phyloP scores from a whole-genome alignment of 2,797 vertebrate genomes.

The Malurus leucopterus region DNA sequence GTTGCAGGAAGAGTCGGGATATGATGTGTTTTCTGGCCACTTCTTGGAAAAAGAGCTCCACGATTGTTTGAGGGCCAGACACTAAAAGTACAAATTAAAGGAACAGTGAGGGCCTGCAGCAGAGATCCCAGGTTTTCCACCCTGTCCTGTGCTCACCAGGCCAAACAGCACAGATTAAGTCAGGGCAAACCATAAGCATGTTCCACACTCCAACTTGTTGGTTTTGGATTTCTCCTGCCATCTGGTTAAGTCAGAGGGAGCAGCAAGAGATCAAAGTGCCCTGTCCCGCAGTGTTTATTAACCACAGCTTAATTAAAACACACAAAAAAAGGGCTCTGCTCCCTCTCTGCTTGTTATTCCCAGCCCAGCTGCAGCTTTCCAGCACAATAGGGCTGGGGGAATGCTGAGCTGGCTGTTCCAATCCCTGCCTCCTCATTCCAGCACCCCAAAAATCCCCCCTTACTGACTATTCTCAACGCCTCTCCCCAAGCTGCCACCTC shows the following conservation, averaged over 20 bases:
- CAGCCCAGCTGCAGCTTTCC: not conserved
- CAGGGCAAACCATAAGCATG: not conserved
- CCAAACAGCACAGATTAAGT: not conserved
- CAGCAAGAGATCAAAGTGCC: slow-evolving; percentile 38
- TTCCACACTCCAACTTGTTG: not conserved
- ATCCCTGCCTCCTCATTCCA: not conserved
- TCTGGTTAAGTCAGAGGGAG: slow-evolving; percentile 20
- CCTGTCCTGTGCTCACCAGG: not conserved
- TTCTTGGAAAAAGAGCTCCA: slow-evolving; percentile 93
- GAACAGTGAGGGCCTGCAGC: not conserved
- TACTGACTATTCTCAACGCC: not conserved
- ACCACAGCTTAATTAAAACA: not conserved
- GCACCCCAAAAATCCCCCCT: not conserved
- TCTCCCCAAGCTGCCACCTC: not conserved
- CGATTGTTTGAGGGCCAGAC: slow-evolving; percentile 84
- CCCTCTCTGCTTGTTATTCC: not conserved
- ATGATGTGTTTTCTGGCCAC: slow-evolving; percentile 82
- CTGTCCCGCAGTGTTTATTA: not conserved
- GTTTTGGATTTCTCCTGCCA: not conserved
- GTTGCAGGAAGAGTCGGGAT: slow-evolving; percentile 81
- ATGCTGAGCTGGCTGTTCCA: not conserved
- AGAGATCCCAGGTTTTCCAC: not conserved
- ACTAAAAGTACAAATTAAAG: slow-evolving; percentile 66
- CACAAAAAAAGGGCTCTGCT: not conserved
- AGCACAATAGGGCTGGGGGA: not conserved